Base-by-base conservation (phyloP, 2,888 invertebrate species). In the Eupithecia tripunctaria region DNA sequence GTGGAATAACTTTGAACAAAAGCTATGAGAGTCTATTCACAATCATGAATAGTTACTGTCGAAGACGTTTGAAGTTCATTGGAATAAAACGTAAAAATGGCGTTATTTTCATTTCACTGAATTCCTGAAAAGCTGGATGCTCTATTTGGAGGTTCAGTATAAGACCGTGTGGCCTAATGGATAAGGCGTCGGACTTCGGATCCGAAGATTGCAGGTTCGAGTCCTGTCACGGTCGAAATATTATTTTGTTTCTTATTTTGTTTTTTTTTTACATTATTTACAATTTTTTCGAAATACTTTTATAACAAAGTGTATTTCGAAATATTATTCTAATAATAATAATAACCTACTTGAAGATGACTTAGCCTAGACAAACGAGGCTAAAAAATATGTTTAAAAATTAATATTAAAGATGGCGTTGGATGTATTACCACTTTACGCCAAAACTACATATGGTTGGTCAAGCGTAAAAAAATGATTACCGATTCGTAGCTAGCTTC, bases 111-210 rank as follows among this genome's bases (percentile, higher is more conserved):
- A n/a, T n/a, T 47, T 8, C 47, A 15, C 15, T 41, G 15, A 41
- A 41, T 41, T 41, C 29, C 60, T 29, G 27, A 60, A 29, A 43
- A 63, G 59, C 15, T 4, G 14, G n/a, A 15, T 68, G 60, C 25
- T 59, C 47, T 14, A 43, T 70, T 73, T 73, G 29, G 12, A 73
- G n/a, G 43, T 0, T 12, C 25, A 27, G 67, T 36, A 36, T 36
- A 36, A 1, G 74, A 74, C 73, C 73, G 73, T 73, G 73, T 96
- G 95, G 95, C 96, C 95, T 96, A 96, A 96, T 95, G 96, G 95
- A 96, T 95, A 96, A 96, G 96, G 96, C 96, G 95, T 96, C 96
- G 96, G 96, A 96, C 96, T 96, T 96, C 96, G 95, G 95, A 96
- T 95, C 95, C 95, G 96, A 95, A 95, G 96, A 96, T 95, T 96